Evolutionary conservation across 2,888 invertebrate genomes (phyloP), one percentile per base, ranked within the genome.

Genomic region (Zaprionus obscuricornis): DNA sequence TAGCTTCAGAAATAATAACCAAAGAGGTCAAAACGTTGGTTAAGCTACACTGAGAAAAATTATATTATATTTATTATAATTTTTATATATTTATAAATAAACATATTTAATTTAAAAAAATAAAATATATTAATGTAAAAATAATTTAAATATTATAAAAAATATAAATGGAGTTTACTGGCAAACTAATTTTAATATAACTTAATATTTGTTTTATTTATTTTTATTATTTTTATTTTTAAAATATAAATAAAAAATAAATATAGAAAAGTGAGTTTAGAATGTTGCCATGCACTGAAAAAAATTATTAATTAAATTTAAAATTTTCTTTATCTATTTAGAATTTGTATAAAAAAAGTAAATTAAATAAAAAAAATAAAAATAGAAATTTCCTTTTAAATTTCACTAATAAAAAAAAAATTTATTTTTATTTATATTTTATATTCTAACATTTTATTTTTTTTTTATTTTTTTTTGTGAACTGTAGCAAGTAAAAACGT

Each of bases 1-100:
- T 88, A 88, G 87, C 86, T 85, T 79, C 88, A 88, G 88, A 88
- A 88, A 88, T 88, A 88, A 88, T 88, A 88, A 85, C 82, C 82
- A 87, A 88, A 74, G 78, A 86, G 86, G 66, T 78, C 76, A 66
- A 81, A 64, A 60, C 39, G 75, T 59, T 68, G 55, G 27, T 14
- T 55, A 43, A 60, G 62, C 39, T 49, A 33, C 84, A 76, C 78
- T 64, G 66, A 14, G 4, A 40, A 37, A 69, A 79, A 62, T 14
- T 10, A 58, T 52, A 62, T 63, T 62, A 59, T 6, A 34, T 3
- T n/a, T 3, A 40, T 2, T 14, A 10, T 24, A 22, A 10, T 27
- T 27, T 27, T 10, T 10, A 2, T 27, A 27, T 3, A 27, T 27
- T 10, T 3, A 3, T 27, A 27, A 10, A 10, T 3, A 27, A 3